Conservation (phyloP, 2,888 invertebrate genomes). For the Eupithecia subfuscata region DNA sequence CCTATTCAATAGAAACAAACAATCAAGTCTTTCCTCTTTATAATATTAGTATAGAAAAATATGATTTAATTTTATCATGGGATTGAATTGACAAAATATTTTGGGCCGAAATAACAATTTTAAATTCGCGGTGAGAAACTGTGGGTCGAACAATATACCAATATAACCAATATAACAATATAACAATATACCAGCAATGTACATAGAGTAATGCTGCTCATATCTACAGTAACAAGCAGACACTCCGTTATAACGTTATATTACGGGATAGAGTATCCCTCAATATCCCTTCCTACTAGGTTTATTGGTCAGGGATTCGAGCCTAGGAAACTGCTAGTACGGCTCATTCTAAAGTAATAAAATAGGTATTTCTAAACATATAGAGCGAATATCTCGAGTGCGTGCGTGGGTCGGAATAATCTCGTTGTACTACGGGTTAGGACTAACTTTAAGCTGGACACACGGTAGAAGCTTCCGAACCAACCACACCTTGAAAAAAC, state of each 20-base stretch:
- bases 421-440: conserved; percentile 15
- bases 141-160: too few species aligned
- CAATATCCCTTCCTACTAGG: background rate
- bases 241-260: background rate
- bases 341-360: conserved; percentile 5
- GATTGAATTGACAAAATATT: too few species aligned
- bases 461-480: background rate
- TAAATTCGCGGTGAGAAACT: too few species aligned
- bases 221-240: background rate
- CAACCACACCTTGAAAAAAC: background rate
- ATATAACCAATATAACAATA: too few species aligned
- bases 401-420: conserved; percentile 27
- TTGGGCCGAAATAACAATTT: too few species aligned
- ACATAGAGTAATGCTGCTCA: background rate
- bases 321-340: background rate
- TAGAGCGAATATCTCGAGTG: conserved; percentile 10
- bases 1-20: too few species aligned
- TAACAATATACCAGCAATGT: background rate
- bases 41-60: too few species aligned
- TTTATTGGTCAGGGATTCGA: background rate
- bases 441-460: background rate
- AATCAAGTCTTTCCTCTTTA: too few species aligned
- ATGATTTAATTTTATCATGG: too few species aligned
- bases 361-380: conserved; percentile 5
- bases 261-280: background rate